Evolutionary conservation across 2,888 invertebrate species (phyloP).

Genomic region (Cheilosia pagana): DNA sequence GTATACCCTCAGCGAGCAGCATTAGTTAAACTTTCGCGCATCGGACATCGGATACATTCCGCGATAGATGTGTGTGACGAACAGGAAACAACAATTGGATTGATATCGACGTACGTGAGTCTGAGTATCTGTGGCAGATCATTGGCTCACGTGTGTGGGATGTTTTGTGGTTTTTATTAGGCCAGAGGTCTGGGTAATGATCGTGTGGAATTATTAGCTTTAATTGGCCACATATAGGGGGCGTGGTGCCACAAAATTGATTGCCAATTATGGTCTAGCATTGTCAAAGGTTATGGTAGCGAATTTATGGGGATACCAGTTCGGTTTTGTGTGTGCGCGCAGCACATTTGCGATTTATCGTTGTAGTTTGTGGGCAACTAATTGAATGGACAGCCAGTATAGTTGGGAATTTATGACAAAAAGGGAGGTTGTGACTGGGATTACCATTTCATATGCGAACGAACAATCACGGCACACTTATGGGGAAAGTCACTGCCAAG

Average conservation of each 20-base stretch:
- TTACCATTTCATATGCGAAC: too few species aligned
- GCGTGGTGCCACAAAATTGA: slow-evolving; percentile 47
- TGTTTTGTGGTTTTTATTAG: slow-evolving; percentile 40
- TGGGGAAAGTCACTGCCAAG: too few species aligned
- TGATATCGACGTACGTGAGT: slow-evolving; percentile 51
- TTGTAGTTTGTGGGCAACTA: not conserved
- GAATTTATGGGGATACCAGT: slow-evolving; percentile 24
- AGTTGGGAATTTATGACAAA: not conserved
- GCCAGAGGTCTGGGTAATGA: slow-evolving; percentile 53
- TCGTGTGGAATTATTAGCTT: slow-evolving; percentile 62
- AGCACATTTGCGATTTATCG: slow-evolving; percentile 48
- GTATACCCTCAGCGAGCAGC: not conserved
- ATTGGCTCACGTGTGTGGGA: slow-evolving; percentile 54
- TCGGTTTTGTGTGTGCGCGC: not conserved
- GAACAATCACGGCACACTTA: too few species aligned
- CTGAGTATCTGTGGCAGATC: slow-evolving; percentile 64
- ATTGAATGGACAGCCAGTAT: not conserved
- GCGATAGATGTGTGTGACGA: slow-evolving; percentile 51
- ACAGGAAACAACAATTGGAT: slow-evolving; percentile 72
- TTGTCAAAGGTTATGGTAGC: slow-evolving; percentile 67
- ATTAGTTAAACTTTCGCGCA: slow-evolving; percentile 54
- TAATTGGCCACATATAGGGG: slow-evolving; percentile 56
- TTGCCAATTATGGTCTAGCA: slow-evolving; percentile 54
- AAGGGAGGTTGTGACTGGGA: not conserved
- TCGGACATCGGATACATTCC: slow-evolving; percentile 33